Percentiles rank a stretch among this genome's conserved stretches.
Evolutionary conservation across 1,140 invertebrate genomes (phyloP).

Genomic region (Venustaconcha ellipsiformis): DNA sequence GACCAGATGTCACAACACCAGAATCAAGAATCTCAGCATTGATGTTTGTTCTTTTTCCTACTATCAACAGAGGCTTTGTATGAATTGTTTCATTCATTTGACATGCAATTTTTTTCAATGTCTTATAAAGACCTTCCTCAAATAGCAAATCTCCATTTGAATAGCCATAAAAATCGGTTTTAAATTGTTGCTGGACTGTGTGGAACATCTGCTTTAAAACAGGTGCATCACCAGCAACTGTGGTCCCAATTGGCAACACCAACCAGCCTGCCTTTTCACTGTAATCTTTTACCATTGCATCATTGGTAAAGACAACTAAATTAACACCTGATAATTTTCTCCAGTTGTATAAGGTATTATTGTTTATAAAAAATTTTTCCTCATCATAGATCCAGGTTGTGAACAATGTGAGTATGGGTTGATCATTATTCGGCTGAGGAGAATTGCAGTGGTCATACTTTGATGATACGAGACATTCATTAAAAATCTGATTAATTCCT

Average conservation of each 20-base stretch:
- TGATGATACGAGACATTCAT: background rate
- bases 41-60: conserved; percentile 43
- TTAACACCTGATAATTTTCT: conserved; percentile 35
- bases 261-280: conserved; percentile 33
- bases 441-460: background rate
- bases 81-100: conserved; percentile 2
- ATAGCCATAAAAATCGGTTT: conserved; percentile 45
- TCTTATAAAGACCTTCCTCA: conserved; percentile 33
- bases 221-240: conserved; percentile 38
- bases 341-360: conserved; percentile 52
- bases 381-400: conserved; percentile 36
- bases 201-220: conserved; percentile 46
- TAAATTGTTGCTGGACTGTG: conserved; percentile 28
- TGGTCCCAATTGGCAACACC: conserved; percentile 24
- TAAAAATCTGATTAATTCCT: conserved; percentile 3
- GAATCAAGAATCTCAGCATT: conserved; percentile 22
- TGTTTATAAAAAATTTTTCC: conserved; percentile 35
- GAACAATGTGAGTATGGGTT: conserved; percentile 43
- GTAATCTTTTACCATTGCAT: conserved; percentile 15
- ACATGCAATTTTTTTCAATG: conserved; percentile 30
- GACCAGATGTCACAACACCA: conserved; percentile 24
- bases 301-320: conserved; percentile 45
- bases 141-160: conserved; percentile 53
- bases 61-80: conserved; percentile 28
- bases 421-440: background rate